These are phyloP conservation scores for Iselma pallidipennis DNA, from an alignment of 2,888 invertebrate genomes.

Conservation along the genomic window DNA sequence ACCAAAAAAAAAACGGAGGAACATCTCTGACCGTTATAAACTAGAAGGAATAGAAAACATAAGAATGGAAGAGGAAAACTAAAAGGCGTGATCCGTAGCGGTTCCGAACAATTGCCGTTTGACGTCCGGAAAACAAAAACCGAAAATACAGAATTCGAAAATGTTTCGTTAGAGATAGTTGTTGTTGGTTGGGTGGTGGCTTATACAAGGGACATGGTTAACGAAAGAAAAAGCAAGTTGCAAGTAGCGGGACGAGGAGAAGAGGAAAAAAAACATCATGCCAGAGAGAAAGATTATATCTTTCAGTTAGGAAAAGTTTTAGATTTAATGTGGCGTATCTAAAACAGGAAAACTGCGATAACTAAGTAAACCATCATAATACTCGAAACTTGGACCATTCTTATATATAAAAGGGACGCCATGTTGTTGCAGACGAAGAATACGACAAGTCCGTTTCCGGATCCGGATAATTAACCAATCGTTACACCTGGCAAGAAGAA, in stretches of 20 bases:
- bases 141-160: constrained; percentile 36
- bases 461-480: constrained; percentile 3
- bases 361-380: constrained; percentile 45
- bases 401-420: constrained; percentile 25
- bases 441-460: constrained; percentile 5
- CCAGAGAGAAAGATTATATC: constrained; percentile 41
- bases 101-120: constrained; percentile 49
- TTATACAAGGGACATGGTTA: not conserved
- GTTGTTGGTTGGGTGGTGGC: too few species aligned
- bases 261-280: constrained; percentile 27
- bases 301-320: constrained; percentile 44
- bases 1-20: constrained; percentile 13
- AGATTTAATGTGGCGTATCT: constrained; percentile 51
- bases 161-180: too few species aligned
- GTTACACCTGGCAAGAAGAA: not conserved
- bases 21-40: constrained; percentile 22
- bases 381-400: constrained; percentile 39
- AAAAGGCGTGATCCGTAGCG: constrained; percentile 45
- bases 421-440: constrained; percentile 34
- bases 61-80: constrained; percentile 29
- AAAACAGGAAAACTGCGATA: constrained; percentile 47
- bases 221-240: not conserved
- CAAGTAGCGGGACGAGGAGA: constrained; percentile 10
- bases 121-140: constrained; percentile 47
- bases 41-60: constrained; percentile 32